A percentile compares a stretch with the other conserved stretches of the same genome.
Evolutionary conservation across 2,113 vertebrate genomes (phyloP).

Genomic region (Colinus virginianus): DNA sequence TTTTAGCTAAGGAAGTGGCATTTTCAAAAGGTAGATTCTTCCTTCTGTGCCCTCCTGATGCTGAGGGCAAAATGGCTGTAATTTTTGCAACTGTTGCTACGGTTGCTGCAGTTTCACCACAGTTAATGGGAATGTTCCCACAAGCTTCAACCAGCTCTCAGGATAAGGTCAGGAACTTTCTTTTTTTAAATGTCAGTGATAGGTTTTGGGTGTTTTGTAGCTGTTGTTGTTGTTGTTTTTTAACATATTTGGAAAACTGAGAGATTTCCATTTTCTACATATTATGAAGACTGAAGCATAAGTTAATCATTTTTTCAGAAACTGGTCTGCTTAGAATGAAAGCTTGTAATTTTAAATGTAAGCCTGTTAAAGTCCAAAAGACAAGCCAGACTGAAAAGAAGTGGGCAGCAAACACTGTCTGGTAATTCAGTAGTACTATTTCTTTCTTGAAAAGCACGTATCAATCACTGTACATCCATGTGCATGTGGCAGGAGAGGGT

Average conservation of each 20-base stretch:
- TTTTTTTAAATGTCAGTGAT: neutral
- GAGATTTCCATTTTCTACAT: neutral
- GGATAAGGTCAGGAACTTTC: neutral
- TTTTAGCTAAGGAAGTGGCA: neutral
- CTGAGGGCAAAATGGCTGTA: neutral
- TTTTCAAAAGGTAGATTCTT: neutral
- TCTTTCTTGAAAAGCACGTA: neutral
- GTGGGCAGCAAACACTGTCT: neutral
- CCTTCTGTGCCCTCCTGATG: neutral
- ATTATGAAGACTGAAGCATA: neutral
- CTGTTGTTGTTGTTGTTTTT: neutral
- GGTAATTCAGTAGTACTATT: neutral
- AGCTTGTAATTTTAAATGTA: neutral
- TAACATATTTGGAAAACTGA: neutral
- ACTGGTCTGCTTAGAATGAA: neutral
- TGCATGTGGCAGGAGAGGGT: neutral
- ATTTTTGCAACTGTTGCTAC: neutral
- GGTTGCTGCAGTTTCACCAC: neutral
- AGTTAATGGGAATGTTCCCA: neutral
- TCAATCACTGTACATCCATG: neutral
- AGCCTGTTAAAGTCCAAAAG: neutral
- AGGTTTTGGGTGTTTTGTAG: too few relatives aligned
- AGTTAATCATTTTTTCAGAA: neutral
- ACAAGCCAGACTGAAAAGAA: neutral
- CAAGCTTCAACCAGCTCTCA: neutral